Evolutionary conservation across 1,140 invertebrate genomes (phyloP).

Genomic region (Caenorhabditis elegans): DNA sequence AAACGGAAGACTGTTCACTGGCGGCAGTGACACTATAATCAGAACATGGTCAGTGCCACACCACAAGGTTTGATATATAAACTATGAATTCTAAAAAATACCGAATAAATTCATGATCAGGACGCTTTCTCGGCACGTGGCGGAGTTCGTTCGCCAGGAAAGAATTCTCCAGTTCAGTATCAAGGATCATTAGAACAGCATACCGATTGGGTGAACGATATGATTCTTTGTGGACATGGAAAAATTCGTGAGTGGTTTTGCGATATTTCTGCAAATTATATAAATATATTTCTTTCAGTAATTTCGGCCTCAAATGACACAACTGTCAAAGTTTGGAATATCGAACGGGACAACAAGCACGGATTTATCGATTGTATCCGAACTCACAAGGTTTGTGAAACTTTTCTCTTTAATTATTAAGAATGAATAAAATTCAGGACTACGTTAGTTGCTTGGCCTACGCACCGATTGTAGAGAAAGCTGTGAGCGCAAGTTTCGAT

Average conservation of each 20-base stretch:
- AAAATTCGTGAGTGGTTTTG: slow-evolving; percentile 77
- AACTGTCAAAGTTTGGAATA: slow-evolving; percentile 99
- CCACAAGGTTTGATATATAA: not conserved
- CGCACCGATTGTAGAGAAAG: slow-evolving; percentile 93
- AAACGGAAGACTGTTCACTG: slow-evolving; percentile 87
- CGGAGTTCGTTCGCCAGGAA: not conserved
- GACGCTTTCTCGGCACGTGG: slow-evolving; percentile 38
- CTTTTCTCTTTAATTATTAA: not conserved
- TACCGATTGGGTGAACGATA: slow-evolving; percentile 99
- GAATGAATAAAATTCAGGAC: slow-evolving; percentile 71
- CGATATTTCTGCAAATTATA: not conserved
- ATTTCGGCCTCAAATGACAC: slow-evolving; percentile 98
- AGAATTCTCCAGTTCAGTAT: slow-evolving; percentile 72
- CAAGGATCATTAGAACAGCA: slow-evolving; percentile 80
- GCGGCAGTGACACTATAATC: slow-evolving; percentile 96
- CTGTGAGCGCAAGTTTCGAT: slow-evolving; percentile 94
- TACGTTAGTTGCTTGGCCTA: slow-evolving; percentile 97
- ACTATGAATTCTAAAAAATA: not conserved
- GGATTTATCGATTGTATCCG: slow-evolving; percentile 70
- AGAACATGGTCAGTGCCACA: slow-evolving; percentile 81
- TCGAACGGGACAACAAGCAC: slow-evolving; percentile 71
- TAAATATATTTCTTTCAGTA: slow-evolving; percentile 73
- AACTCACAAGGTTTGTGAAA: slow-evolving; percentile 78
- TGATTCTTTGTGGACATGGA: slow-evolving; percentile 92
- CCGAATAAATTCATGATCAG: not conserved